Conservation (phyloP, 2,888 invertebrate genomes). For the Brenthis daphne region DNA sequence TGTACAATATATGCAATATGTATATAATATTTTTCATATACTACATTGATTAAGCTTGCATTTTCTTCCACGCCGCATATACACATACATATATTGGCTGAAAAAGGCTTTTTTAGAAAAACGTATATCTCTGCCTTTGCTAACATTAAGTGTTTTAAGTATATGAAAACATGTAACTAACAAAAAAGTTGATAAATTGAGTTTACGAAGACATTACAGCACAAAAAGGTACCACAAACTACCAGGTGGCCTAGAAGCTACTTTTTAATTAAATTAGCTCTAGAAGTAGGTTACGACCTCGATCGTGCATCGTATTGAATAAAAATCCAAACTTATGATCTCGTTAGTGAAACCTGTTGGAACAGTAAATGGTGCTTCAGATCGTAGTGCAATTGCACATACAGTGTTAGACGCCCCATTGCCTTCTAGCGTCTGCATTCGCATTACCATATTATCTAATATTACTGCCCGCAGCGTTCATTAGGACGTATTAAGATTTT, state of each 20-base stretch:
- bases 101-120: too few relatives aligned
- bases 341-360: constrained; percentile 40
- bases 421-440: constrained; percentile 31
- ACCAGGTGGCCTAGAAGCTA: constrained; percentile 28
- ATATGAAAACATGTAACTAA: not conserved
- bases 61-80: too few relatives aligned
- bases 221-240: constrained; percentile 21
- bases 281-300: constrained; percentile 33
- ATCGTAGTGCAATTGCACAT: constrained; percentile 39
- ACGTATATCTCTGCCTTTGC: not conserved
- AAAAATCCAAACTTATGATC: constrained; percentile 39
- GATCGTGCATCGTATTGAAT: constrained; percentile 36
- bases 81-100: too few relatives aligned
- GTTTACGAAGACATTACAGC: constrained; percentile 7
- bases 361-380: constrained; percentile 37
- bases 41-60: too few relatives aligned
- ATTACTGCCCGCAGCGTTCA: constrained; percentile 33
- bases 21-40: too few relatives aligned
- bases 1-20: too few relatives aligned
- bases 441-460: constrained; percentile 40
- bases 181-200: not conserved
- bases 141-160: too few relatives aligned
- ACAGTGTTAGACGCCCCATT: constrained; percentile 35
- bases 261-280: constrained; percentile 35
- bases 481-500: constrained; percentile 34